Base-by-base conservation (phyloP, 2,113 vertebrate genomes). In the Myotis lucifugus region DNA sequence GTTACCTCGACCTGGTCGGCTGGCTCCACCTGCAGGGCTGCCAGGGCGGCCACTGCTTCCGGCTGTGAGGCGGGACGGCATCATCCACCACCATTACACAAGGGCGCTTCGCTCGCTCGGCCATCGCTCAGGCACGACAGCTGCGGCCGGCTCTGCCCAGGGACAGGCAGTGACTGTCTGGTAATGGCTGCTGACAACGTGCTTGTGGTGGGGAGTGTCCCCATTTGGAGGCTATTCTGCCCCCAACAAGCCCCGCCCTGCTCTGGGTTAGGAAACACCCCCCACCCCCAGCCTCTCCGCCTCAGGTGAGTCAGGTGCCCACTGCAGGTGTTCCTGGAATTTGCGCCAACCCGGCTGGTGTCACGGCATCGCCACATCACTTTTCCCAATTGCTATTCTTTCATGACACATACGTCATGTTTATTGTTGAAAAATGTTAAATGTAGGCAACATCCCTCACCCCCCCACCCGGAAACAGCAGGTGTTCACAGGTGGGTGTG, bases 341-440 rank as follows among this genome's bases (percentile, higher is more conserved):
- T 21, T 2, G 17, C 4, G 11, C 52, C 78, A 40, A 54, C 37
- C 4, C 67, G 15, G 0, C 42, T 2, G 11, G 69, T 5, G 46
- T 37, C 56, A 10, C 48, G 32, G 21, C 50, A 13, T n/a, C 4
- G 9, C n/a, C 9, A 3, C 11, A 2, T 37, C 8, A 15, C 52
- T 74, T 73, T 93, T 88, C 34, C 50, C 42, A 52, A 66, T n/a
- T 37, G 29, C 67, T 34, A 66, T n/a, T 88, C 40, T 73, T 92
- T 81, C 27, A 8, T 2, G 72, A 59, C n/a, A 74, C 61, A 82
- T 13, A 13, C 64, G 72, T 67, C 4, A 1, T 29, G 37, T 46
- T 84, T 77, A n/a, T 32, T 59, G 40, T 40, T 88, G 54, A 64
- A 73, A 95, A 37, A 2, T 27, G 67, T 13, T 90, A 2, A 61